Base-by-base conservation (phyloP, 1,140 invertebrate genomes). In the Pogonomyrmex barbatus region DNA sequence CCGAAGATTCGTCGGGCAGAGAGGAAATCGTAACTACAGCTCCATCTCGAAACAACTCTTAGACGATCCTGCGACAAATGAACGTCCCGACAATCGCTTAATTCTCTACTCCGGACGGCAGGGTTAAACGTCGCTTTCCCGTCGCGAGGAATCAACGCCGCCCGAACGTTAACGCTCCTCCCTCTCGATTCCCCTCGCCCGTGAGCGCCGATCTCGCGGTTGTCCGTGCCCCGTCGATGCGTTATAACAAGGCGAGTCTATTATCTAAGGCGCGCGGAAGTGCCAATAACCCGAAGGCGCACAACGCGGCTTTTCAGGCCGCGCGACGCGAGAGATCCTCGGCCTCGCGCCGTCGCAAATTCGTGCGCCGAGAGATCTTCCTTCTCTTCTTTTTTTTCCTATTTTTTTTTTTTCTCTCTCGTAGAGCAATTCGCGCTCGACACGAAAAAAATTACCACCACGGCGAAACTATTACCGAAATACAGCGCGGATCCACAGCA, bases 231-330 rank as follows among this genome's bases (percentile, higher is more conserved):
- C 12, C 1, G 50, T 58, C 52, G 54, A 42, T 67, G 54, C 68
- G 45, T 30, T 73, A 24, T 14, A 45, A 58, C 36, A 50, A 81
- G 78, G 56, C 78, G 78, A 81, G 78, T 70, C 78, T 81, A 70
- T 60, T 60, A 30, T 60, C 65, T 68, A 68, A 39, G 42, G 68
- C 30, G 79, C 67, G 54, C 54, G 54, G 45, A 73, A 73, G 68
- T 60, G 79, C 79, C 79, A 73, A 60, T 83, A 73, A 71, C 42
- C 54, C 67, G 54, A 52, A 54, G 10, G 24, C 63, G n/a, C 36
- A 10, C 36, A 33, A 14, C 39, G 39, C 50, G 12, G 12, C 9
- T 52, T 12, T 52, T 52, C 9, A 10, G 9, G 9, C 9, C 50
- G 50, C 12, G 9, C 9, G 12, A 52, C 50, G 12, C 2, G 50